Evolutionary conservation across 2,797 vertebrate genomes (phyloP).

Genomic region (Channa striata): DNA sequence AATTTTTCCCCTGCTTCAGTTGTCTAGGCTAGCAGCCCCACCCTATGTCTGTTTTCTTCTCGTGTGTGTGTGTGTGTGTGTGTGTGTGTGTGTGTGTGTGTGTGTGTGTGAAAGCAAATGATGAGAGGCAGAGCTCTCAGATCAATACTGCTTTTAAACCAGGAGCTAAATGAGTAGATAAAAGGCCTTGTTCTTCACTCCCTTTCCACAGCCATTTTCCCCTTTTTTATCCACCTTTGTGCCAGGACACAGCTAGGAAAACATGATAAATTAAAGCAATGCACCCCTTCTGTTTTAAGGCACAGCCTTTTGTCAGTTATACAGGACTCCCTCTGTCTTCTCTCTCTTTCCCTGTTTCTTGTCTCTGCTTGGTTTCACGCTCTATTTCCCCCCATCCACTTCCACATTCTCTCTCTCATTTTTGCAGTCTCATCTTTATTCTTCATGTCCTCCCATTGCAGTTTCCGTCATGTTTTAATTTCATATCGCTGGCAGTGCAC

Average conservation of each 20-base stretch:
- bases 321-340: slow-evolving; percentile 33
- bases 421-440: slow-evolving; percentile 7
- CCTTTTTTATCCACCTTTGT: slow-evolving; percentile 23
- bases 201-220: background rate
- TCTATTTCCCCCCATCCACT: slow-evolving; percentile 58
- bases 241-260: slow-evolving; percentile 21
- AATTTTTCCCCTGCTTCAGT: slow-evolving; percentile 13
- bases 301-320: slow-evolving; percentile 51
- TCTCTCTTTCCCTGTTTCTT: background rate
- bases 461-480: slow-evolving; percentile 22
- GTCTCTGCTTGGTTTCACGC: slow-evolving; percentile 51
- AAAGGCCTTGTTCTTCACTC: slow-evolving; percentile 7
- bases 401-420: slow-evolving; percentile 14
- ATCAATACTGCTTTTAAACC: slow-evolving; percentile 54
- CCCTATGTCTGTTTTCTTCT: slow-evolving; percentile 45
- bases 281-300: slow-evolving; percentile 40
- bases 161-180: slow-evolving; percentile 30
- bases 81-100: slow-evolving; percentile 1
- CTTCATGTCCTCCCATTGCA: background rate
- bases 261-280: slow-evolving; percentile 44
- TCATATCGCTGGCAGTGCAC: background rate
- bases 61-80: slow-evolving; percentile 6
- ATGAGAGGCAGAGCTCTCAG: slow-evolving; percentile 21
- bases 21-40: slow-evolving; percentile 54
- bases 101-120: slow-evolving; percentile 21